Percentiles rank a stretch among this genome's conserved stretches.
Conservation (phyloP, 2,113 vertebrate genomes). For the Bubo bubo region DNA sequence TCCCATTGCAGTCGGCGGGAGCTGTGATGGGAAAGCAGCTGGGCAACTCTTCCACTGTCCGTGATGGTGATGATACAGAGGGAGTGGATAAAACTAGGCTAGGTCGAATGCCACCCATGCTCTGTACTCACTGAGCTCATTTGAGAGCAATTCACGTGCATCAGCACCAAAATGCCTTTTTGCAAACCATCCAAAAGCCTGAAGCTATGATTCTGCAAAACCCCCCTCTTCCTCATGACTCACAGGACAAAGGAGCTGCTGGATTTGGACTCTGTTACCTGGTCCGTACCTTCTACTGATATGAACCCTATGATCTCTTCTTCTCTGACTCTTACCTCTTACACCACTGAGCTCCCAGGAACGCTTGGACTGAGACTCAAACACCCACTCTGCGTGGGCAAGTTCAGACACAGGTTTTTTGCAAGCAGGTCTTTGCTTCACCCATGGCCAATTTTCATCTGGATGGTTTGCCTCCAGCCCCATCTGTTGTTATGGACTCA, state of each 20-base stretch:
- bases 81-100: background rate
- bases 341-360: background rate
- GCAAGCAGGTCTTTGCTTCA: constrained; percentile 28
- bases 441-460: background rate
- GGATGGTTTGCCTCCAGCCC: constrained; percentile 3
- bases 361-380: background rate
- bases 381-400: background rate
- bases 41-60: background rate
- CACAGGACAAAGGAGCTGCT: background rate
- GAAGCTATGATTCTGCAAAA: background rate
- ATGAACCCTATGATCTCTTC: background rate
- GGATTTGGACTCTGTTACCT: background rate
- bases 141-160: background rate
- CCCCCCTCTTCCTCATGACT: background rate
- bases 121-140: background rate
- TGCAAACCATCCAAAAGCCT: background rate
- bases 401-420: constrained; percentile 30
- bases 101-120: background rate
- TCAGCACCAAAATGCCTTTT: background rate
- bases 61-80: background rate
- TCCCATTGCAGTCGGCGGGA: background rate
- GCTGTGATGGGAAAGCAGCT: background rate
- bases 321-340: constrained; percentile 4
- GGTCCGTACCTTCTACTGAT: background rate
- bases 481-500: background rate